Evolutionary conservation across 53 echinoderm and acorn worm genomes (phyloP), one percentile per base, ranked within the genome.

Genomic region (Pentamera pediparva): DNA sequence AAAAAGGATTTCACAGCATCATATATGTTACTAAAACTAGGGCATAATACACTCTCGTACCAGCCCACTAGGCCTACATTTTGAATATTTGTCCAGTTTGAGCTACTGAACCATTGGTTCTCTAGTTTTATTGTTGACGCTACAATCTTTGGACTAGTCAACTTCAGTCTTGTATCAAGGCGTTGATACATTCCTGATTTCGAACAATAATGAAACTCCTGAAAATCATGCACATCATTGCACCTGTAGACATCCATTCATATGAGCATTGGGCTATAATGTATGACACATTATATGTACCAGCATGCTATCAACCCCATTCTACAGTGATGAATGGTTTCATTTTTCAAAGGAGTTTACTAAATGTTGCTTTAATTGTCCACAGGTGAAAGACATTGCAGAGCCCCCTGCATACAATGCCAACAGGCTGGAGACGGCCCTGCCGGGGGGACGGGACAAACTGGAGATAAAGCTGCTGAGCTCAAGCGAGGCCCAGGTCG

Each of bases 381-480:
- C 30, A 12, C 67, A 67, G 67, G 39, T 67, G 40, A 41, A 41
- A 43, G 67, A 67, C 10, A 45, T 41, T 41, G 41, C 43, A 3
- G 28, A 28, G 41, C 67, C 67, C 40, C 67, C 67, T 15, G 37
- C 11, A 12, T 26, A 27, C 30, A 45, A 67, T 29, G 22, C 67
- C 3, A 30, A 30, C 25, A 41, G 45, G 12, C 67, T 41, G 15
- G 67, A 67, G 26, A 67, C 18, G 26, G 67, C 45, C 29, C 41
- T 67, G 4, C 67, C 67, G 11, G 67, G 67, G 7, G 12, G 43
- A 11, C 40, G 39, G 26, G 40, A 67, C 9, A 67, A 67, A 18
- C 30, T 67, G 43, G 67, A 67, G 27, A 67, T 67, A 0, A 67
- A 67, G 30, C 67, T 67, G 27, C 39, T 67, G 41, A 67, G 45